These are phyloP conservation scores for Danaus melanippus DNA, from an alignment of 1,140 invertebrate genomes.

Conservation along the genomic window DNA sequence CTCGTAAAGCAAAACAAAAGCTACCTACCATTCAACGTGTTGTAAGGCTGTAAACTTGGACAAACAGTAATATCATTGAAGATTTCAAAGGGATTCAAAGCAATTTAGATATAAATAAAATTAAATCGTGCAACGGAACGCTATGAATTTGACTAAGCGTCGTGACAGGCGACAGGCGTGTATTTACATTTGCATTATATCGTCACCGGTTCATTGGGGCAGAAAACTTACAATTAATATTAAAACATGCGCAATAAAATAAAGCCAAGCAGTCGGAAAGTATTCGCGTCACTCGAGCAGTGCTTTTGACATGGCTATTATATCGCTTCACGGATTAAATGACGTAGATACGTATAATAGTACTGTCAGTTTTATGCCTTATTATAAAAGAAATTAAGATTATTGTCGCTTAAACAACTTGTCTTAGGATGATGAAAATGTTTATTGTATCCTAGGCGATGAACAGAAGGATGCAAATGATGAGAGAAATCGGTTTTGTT, in stretches of 20 bases:
- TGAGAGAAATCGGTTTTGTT: constrained; percentile 28
- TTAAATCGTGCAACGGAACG: constrained; percentile 38
- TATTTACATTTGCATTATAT: constrained; percentile 53
- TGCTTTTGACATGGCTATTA: constrained; percentile 68
- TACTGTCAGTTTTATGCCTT: constrained; percentile 21
- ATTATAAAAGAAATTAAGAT: constrained; percentile 7
- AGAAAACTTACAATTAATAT: constrained; percentile 71
- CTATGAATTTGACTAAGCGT: constrained; percentile 47
- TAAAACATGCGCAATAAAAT: constrained; percentile 70
- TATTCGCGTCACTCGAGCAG: constrained; percentile 54
- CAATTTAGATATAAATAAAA: constrained; percentile 21
- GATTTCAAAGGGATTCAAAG: constrained; percentile 3
- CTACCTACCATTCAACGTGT: too few relatives aligned
- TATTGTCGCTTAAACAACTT: constrained; percentile 10
- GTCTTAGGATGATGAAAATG: constrained; percentile 24
- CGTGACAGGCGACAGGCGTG: constrained; percentile 55
- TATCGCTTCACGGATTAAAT: constrained; percentile 33
- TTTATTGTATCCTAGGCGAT: constrained; percentile 36
- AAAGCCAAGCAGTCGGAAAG: constrained; percentile 66
- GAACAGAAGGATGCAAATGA: constrained; percentile 50
- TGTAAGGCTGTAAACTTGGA: too few relatives aligned
- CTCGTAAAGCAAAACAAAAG: too few relatives aligned
- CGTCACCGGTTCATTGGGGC: constrained; percentile 36
- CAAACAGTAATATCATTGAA: too few relatives aligned
- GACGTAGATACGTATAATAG: constrained; percentile 18